phyloP scores from a whole-genome alignment of 2,113 vertebrate species.

The Vireo altiloquus region DNA sequence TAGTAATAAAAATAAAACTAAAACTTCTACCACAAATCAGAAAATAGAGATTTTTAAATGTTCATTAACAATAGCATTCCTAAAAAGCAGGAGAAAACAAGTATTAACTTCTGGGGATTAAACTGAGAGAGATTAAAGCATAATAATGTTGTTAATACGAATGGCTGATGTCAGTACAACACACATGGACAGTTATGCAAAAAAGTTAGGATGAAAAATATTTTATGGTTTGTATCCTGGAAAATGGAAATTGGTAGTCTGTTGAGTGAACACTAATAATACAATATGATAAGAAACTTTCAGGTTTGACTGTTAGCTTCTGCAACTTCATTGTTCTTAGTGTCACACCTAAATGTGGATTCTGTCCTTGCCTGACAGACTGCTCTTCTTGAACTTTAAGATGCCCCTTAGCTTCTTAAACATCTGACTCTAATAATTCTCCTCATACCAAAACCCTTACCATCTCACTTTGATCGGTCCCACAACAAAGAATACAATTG shows the following conservation, averaged over 20 bases:
- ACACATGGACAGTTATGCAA: neutral
- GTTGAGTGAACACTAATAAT: neutral
- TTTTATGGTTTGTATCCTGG: neutral
- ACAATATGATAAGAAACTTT: neutral
- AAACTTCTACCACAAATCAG: neutral
- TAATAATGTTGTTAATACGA: neutral
- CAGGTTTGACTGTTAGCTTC: neutral
- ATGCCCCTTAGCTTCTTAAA: neutral
- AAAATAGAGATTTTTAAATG: neutral
- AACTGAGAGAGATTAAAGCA: neutral
- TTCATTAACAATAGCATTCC: neutral
- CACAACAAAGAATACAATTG: neutral
- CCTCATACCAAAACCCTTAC: neutral
- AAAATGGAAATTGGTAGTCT: neutral
- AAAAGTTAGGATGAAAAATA: neutral
- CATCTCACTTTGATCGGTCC: neutral
- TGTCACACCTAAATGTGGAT: neutral
- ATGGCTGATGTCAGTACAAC: neutral
- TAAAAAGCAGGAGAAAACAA: neutral
- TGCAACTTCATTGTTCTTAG: neutral
- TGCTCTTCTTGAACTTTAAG: neutral
- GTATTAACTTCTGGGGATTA: neutral
- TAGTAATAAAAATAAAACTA: neutral
- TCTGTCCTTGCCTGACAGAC: neutral
- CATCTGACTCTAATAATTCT: neutral